A percentile compares a stretch with the other conserved stretches of the same genome.
phyloP scores from a whole-genome alignment of 1,140 invertebrate species.

The Ditylenchus dipsaci region DNA sequence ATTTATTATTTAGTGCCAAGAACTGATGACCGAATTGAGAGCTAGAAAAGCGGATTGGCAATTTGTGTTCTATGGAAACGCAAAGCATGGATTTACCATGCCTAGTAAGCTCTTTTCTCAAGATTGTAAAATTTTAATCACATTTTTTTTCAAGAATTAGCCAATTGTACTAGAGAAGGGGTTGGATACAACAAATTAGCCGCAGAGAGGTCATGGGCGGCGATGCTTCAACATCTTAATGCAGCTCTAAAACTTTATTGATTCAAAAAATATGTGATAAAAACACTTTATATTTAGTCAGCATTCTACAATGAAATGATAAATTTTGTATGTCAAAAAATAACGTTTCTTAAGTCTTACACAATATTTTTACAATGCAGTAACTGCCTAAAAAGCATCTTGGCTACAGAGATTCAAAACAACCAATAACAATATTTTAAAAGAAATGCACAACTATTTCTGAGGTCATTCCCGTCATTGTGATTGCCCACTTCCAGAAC shows the following conservation, averaged over 20 bases:
- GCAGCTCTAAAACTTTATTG: background rate
- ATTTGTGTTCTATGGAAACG: constrained; percentile 41
- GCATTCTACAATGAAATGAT: too few relatives aligned
- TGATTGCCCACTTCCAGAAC: constrained; percentile 52
- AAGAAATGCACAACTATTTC: constrained; percentile 23
- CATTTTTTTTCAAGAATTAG: constrained; percentile 20
- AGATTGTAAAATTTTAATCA: background rate
- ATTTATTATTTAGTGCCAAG: constrained; percentile 13
- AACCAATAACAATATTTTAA: background rate
- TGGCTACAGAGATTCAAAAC: too few relatives aligned
- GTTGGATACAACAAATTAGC: constrained; percentile 25
- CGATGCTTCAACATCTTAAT: constrained; percentile 25
- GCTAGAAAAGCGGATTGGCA: constrained; percentile 45
- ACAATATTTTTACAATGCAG: too few relatives aligned
- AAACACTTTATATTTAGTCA: too few relatives aligned
- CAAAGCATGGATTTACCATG: constrained; percentile 46
- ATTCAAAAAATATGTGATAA: too few relatives aligned
- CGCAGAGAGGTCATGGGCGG: constrained; percentile 19
- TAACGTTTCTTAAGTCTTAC: too few relatives aligned
- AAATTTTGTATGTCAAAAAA: too few relatives aligned
- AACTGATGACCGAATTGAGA: constrained; percentile 43
- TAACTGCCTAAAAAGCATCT: too few relatives aligned
- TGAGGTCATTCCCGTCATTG: constrained; percentile 22
- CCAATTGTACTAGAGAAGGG: constrained; percentile 6
- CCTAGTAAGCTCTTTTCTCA: constrained; percentile 19